Evolutionary conservation across 2,113 vertebrate genomes (phyloP), one percentile per base, ranked within the genome.

Genomic region (Caranx ignobilis): DNA sequence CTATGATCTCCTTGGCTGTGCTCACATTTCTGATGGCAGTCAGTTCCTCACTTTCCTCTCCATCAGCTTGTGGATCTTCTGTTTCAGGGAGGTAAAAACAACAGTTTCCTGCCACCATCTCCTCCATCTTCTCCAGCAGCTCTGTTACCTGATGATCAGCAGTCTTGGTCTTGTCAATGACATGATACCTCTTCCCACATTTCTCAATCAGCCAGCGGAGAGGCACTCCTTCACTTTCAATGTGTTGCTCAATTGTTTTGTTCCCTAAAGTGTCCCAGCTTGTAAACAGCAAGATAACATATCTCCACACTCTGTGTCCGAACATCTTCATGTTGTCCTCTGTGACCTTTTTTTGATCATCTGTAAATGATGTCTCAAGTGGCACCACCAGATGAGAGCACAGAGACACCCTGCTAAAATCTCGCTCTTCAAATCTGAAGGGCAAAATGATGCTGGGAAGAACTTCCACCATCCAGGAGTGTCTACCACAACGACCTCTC

Each of bases 381-480:
- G 77, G 64, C n/a, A 87, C 12, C 0, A 21, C n/a, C 63, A 84
- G n/a, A n/a, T n/a, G n/a, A 0, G 62, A 63, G 63, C 74, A 77
- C 21, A 81, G 26, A 16, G 73, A 50, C 41, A 77, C 39, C 3
- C 57, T 6, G 47, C 32, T 54, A 68, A 32, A 47, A 77, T 72
- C 57, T 71, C 71, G 3, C 26, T 3, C n/a, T 67, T 85, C 47
- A 72, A 3, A 26, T 0, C 1, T 0, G 1, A 1, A 19, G 61
- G 47, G 4, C 0, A 79, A 13, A 75, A 71, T 11, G 0, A 1
- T 0, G 37, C 37, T 2, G 43, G 21, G 65, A 70, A 71, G 34
- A 50, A 68, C 15, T 71, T 85, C 61, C 67, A 76, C 79, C 75
- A 82, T 60, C 78, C 78, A 2, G 83, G 78, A 57, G 83, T 73